Percentiles rank a stretch among this genome's conserved stretches.
phyloP scores from a whole-genome alignment of 2,797 vertebrate genomes.

The Pyrocephalus nanus region DNA sequence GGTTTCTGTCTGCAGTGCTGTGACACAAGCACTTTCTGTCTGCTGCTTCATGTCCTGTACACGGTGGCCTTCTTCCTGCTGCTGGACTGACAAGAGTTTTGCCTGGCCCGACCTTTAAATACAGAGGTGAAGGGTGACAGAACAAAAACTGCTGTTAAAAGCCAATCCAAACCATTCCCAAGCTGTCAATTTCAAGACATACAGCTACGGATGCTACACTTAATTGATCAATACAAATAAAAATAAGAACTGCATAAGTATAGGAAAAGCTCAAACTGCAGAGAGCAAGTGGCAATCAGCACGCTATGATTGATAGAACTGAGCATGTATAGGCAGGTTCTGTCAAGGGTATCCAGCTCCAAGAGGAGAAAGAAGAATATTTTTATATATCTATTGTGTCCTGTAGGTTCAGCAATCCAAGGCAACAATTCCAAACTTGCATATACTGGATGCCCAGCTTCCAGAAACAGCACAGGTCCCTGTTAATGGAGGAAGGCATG shows the following conservation, averaged over 20 bases:
- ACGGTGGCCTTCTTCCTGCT: accelerated
- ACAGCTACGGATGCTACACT: neutral
- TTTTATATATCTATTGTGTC: accelerated
- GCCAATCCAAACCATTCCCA: neutral
- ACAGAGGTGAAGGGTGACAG: neutral
- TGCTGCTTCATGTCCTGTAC: neutral
- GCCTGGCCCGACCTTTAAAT: neutral
- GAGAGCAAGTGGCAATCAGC: neutral
- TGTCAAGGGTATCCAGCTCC: neutral
- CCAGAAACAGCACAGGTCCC: neutral
- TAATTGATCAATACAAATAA: neutral
- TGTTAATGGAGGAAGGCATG: neutral
- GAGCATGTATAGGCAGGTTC: neutral
- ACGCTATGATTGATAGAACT: neutral
- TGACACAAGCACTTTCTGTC: neutral
- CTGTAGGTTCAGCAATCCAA: neutral
- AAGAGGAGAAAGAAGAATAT: neutral
- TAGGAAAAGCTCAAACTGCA: neutral
- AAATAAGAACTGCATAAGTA: neutral
- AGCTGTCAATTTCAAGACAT: neutral
- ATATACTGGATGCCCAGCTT: neutral
- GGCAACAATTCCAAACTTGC: neutral
- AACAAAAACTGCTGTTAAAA: neutral
- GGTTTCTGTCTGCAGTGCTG: neutral
- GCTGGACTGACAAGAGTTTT: neutral